Evolutionary conservation across 2,113 vertebrate genomes (phyloP), one percentile per base, ranked within the genome.

Genomic region (Hypocryptadius cinnamomeus): DNA sequence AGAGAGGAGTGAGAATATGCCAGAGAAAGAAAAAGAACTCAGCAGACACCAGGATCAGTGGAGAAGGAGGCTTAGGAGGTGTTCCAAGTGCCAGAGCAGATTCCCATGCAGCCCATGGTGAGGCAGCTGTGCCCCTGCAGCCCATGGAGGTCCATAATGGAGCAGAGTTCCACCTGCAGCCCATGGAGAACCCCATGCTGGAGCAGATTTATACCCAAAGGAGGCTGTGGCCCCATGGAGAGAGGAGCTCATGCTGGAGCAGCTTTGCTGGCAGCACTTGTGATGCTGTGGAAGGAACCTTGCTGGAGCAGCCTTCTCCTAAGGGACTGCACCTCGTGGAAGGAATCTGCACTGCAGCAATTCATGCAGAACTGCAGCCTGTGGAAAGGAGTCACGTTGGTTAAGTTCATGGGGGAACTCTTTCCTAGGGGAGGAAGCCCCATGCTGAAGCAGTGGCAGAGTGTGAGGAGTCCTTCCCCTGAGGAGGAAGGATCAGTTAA

Each of bases 121-220:
- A 35, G 35, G 15, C 20, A 40, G 35, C 50, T 48, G 42, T 74
- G 60, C 35, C 42, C 7, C 50, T 65, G 35, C 24, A 57, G 60
- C 24, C 13, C 5, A 17, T 39, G 63, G 53, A 68, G 22, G 18
- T 23, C 21, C 42, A 6, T 5, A 24, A 0, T 22, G 60, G 57
- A n/a, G n/a, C 17, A 60, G 17, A 24, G 74, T 28, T 72, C 2
- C 33, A 23, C 33, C 24, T 63, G 42, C 18, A 45, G 45, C 42
- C 28, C 18, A 1, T 27, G 70, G 33, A 69, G 40, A 56, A 1
- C 20, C 23, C 27, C 16, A 4, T 0, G 2, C 22, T 3, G 2
- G 54, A 63, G 31, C 39, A 44, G 14, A 16, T 5, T 8, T 27
- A 2, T 47, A 39, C 11, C 30, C 6, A 2, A 20, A 80, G 51